Evolutionary conservation across 2,113 vertebrate species (phyloP).

Genomic region (Porphyrio hochstetteri): DNA sequence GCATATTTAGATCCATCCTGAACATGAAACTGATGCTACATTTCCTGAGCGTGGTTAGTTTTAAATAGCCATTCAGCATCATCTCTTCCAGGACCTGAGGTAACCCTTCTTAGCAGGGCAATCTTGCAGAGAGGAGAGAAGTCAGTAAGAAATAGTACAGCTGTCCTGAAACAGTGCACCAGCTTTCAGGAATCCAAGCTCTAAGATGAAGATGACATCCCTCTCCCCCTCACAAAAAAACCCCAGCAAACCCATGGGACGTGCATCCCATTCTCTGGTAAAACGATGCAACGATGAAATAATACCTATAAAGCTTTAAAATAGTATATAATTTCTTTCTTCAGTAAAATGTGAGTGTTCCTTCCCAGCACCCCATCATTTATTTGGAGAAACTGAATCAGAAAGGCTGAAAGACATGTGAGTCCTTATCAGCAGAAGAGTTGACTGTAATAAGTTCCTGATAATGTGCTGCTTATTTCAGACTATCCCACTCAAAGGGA

Average conservation of each 20-base stretch:
- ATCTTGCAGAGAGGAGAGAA: not conserved
- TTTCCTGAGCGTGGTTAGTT: not conserved
- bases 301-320: not conserved
- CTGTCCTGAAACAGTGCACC: not conserved
- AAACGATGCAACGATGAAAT: not conserved
- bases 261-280: not conserved
- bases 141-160: not conserved
- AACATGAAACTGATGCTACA: not conserved
- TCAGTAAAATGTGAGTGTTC: not conserved
- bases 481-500: not conserved
- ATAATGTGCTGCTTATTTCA: not conserved
- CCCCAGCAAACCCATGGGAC: not conserved
- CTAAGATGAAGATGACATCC: not conserved
- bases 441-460: not conserved
- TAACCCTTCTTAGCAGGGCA: not conserved
- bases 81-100: not conserved
- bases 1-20: not conserved
- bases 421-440: not conserved
- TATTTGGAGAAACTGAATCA: not conserved
- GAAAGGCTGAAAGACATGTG: not conserved
- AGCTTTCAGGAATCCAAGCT: not conserved
- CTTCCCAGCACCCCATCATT: not conserved
- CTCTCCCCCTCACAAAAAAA: not conserved
- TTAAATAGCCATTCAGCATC: not conserved
- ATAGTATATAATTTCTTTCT: not conserved